Evolutionary conservation across 2,888 invertebrate genomes (phyloP).

Genomic region (Synergus gifuensis): DNA sequence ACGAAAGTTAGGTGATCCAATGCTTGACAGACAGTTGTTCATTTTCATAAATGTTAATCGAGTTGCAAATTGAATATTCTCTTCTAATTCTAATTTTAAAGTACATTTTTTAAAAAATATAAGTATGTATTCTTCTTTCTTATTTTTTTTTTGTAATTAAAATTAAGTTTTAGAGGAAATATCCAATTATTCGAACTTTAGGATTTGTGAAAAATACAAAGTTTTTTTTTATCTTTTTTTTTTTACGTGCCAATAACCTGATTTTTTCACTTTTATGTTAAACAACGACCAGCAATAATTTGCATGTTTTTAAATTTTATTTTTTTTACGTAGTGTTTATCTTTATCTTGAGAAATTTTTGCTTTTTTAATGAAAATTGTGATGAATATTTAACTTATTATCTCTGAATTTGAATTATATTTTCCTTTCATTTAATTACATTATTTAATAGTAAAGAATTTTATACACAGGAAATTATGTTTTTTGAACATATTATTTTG

Average conservation of each 20-base stretch:
- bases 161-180: neutral
- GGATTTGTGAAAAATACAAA: constrained; percentile 12
- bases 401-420: constrained; percentile 10
- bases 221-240: constrained; percentile 40
- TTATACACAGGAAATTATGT: constrained; percentile 40
- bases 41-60: neutral
- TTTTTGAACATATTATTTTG: constrained; percentile 42
- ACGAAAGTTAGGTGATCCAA: constrained; percentile 16
- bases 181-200: constrained; percentile 22
- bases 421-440: constrained; percentile 13
- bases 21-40: neutral
- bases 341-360: constrained; percentile 65
- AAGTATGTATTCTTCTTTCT: too few relatives aligned
- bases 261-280: constrained; percentile 70
- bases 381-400: neutral
- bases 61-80: constrained; percentile 28
- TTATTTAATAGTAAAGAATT: constrained; percentile 49
- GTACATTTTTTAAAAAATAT: neutral
- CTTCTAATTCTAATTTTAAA: neutral
- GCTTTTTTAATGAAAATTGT: neutral
- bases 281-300: constrained; percentile 57
- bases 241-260: constrained; percentile 29
- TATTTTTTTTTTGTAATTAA: neutral
- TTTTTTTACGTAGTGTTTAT: constrained; percentile 53
- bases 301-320: constrained; percentile 66